These are phyloP conservation scores for Agrypnus murinus DNA, from an alignment of 2,888 invertebrate species.

Conservation along the genomic window DNA sequence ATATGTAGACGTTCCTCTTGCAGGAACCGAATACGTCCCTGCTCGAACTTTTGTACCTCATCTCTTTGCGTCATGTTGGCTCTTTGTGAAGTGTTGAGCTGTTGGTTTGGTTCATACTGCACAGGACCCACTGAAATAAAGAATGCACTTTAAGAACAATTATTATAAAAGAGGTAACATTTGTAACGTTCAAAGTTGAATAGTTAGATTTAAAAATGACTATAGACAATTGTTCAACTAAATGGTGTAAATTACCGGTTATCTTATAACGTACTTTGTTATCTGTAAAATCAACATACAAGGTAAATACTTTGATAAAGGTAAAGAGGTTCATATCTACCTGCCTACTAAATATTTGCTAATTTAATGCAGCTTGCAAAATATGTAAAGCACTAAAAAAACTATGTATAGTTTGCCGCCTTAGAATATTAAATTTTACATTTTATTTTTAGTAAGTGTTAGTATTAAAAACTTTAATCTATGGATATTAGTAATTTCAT, in stretches of 20 bases:
- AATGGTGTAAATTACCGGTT: constrained; percentile 13
- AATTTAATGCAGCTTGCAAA: neutral
- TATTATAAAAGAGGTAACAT: neutral
- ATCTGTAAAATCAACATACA: constrained; percentile 31
- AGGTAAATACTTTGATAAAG: constrained; percentile 25
- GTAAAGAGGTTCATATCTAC: constrained; percentile 1
- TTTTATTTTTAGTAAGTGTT: no score
- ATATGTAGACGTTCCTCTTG: constrained; percentile 98
- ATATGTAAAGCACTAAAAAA: neutral
- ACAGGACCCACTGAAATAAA: constrained; percentile 53
- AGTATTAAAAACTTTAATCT: no score
- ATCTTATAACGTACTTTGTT: constrained; percentile 29
- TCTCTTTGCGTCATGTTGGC: constrained; percentile 92
- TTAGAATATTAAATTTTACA: no score
- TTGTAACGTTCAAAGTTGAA: neutral
- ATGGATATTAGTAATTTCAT: no score
- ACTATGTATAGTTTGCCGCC: no score
- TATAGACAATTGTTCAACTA: neutral
- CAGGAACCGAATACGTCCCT: constrained; percentile 95
- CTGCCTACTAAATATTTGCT: constrained; percentile 10
- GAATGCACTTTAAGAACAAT: neutral
- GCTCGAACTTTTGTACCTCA: constrained; percentile 95
- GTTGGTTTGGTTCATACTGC: constrained; percentile 68
- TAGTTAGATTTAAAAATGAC: neutral
- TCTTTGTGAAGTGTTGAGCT: constrained; percentile 77